phyloP scores from a whole-genome alignment of 2,113 vertebrate species.

The Melanotaenia duboulayi region DNA sequence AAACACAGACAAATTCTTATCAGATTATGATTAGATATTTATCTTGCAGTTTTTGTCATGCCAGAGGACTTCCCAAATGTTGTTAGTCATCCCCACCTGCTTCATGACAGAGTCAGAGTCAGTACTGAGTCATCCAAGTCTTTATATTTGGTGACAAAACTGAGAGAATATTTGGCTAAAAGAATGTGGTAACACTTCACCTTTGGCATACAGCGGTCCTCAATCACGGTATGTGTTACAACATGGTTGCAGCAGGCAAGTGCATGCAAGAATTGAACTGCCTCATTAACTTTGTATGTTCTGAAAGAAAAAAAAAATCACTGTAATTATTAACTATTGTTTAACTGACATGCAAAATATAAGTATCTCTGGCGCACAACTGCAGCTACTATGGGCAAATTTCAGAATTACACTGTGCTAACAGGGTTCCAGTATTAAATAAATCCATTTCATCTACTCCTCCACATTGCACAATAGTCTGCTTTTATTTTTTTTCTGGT shows the following conservation, averaged over 20 bases:
- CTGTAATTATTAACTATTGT: conserved; percentile 7
- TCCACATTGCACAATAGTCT: conserved; percentile 28
- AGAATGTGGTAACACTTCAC: conserved; percentile 33
- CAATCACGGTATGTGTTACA: conserved; percentile 4
- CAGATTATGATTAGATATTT: neutral
- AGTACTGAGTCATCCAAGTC: conserved; percentile 4
- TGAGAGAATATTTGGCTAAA: neutral
- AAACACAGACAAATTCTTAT: neutral
- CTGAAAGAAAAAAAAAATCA: conserved; percentile 4
- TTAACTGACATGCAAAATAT: neutral
- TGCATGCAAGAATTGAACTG: conserved; percentile 25
- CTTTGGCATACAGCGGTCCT: conserved; percentile 23
- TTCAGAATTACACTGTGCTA: neutral
- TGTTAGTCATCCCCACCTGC: conserved; percentile 15
- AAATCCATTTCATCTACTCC: neutral
- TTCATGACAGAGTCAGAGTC: conserved; percentile 31
- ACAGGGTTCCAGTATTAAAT: conserved; percentile 14
- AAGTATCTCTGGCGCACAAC: neutral
- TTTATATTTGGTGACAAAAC: conserved; percentile 20
- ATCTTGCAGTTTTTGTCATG: neutral
- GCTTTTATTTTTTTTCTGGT: conserved; percentile 25
- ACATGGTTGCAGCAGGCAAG: conserved; percentile 27
- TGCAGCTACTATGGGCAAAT: neutral
- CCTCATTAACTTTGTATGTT: conserved; percentile 27
- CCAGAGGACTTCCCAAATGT: conserved; percentile 7